Base-by-base conservation (phyloP, 1,140 invertebrate genomes). In the Drosophila albomicans region DNA sequence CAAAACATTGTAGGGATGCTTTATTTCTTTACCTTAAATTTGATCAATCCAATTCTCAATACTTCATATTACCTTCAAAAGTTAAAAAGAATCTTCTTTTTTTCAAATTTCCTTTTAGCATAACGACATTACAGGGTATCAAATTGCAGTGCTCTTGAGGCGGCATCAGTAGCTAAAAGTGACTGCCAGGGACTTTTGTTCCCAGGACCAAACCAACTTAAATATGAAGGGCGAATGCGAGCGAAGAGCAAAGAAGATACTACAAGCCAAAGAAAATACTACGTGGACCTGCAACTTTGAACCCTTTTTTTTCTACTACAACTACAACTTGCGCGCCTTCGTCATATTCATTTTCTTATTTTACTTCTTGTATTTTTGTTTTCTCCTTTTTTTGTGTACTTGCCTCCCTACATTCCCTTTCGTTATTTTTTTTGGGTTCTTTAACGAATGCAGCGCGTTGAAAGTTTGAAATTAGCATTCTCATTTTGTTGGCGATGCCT, bases 401-500 rank as follows among this genome's bases (percentile, higher is more conserved):
- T 49, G 41, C 38, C 3, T 20, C n/a, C 11, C 25, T 28, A 8
- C 57, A 3, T 30, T 45, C 4, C 10, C 2, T 38, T 3, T 25
- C 20, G 35, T 5, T 32, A 1, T 32, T 32, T 8, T 63, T 46
- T 2, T 48, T 25, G 35, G 48, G 38, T 5, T 43, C 35, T n/a
- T 72, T 81, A 77, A 69, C 59, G 68, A 75, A 43, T 68, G 65
- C 78, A 71, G 48, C 43, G 66, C 58, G 71, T 63, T 75, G 48
- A 87, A 88, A 88, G 76, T 88, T 88, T 49, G 20, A 78, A 88
- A 88, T 80, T 82, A 87, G 76, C 82, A 67, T 79, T 73, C 38
- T 58, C 35, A 64, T 64, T 73, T 56, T 48, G 32, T 78, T 78
- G 7, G 43, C 13, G 30, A 20, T 13, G 66, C 35, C 11, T 2